Base-by-base conservation (phyloP, 2,888 invertebrate species). In the Sericinus montela region DNA sequence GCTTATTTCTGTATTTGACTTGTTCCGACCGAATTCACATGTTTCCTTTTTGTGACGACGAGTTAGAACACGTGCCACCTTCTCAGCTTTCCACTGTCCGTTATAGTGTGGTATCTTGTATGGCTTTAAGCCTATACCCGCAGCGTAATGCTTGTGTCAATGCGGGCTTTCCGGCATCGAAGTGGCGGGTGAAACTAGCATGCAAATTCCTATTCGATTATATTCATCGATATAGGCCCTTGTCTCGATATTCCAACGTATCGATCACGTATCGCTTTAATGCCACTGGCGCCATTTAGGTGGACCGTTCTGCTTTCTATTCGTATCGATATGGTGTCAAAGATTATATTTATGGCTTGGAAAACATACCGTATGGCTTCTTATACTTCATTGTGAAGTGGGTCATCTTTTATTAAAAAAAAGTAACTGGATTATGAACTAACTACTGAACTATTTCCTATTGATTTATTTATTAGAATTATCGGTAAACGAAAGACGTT, bases 211-310 rank as follows among this genome's bases (percentile, higher is more conserved):
- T 40, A 44, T 35, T 34, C 35, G 44, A 45, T 49, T 40, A 49
- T 48, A 6, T 11, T 25, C 38, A 32, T 48, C 37, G 37, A 38
- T 48, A 43, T 44, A 38, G 23, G 16, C 43, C 38, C 49, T 42
- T 39, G 49, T 45, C 35, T 48, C 48, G 43, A 48, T 45, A 14
- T 30, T 32, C 30, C 19, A 11, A 37, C 15, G 36, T 43, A 48
- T 48, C 43, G 48, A 48, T 48, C 38, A 32, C 38, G 43, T 48
- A 49, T 49, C 45, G 49, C 35, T 45, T 44, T 44, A 34, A 49
- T 49, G 44, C 44, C 42, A 48, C 37, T 38, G 37, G 30, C 42
- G 30, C 42, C 40, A 39, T 44, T 44, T 38, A 34, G 39, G 32
- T 34, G 44, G 35, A 45, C 34, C 40, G 44, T 49, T 49, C 44